phyloP scores from a whole-genome alignment of 2,113 vertebrate genomes.

The Tricholaema leucomelas region DNA sequence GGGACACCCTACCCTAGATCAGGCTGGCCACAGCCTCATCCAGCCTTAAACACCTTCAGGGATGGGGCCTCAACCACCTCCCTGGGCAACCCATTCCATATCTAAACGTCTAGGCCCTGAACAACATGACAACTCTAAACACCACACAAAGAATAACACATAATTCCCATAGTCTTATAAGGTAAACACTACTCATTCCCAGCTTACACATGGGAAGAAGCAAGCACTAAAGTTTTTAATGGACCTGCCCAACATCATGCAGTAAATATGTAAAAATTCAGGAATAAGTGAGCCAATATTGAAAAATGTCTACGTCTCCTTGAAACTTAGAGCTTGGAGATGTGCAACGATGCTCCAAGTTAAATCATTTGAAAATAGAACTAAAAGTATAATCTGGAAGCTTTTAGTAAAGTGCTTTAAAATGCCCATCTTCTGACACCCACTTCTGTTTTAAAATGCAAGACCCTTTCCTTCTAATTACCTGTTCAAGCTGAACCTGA shows the following conservation, averaged over 20 bases:
- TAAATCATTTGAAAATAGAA: background rate
- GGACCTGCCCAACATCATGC: background rate
- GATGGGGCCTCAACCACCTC: too few species aligned
- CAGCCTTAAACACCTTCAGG: too few species aligned
- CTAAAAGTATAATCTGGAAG: background rate
- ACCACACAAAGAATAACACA: background rate
- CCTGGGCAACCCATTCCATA: too few species aligned
- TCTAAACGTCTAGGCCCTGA: background rate
- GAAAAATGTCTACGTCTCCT: background rate
- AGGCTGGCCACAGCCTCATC: too few species aligned
- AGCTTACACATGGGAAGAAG: background rate
- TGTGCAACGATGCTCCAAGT: background rate
- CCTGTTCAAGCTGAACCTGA: background rate
- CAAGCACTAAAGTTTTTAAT: background rate
- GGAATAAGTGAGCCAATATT: background rate
- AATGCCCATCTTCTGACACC: background rate
- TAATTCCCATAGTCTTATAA: background rate
- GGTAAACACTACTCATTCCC: background rate
- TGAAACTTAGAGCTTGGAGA: background rate
- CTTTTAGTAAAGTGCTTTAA: background rate
- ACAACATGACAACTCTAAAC: background rate
- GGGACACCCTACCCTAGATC: too few species aligned
- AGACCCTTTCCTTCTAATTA: background rate
- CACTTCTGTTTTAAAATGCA: background rate
- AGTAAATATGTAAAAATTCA: background rate